phyloP scores from a whole-genome alignment of 2,888 invertebrate species.

The Argynnis bischoffii region DNA sequence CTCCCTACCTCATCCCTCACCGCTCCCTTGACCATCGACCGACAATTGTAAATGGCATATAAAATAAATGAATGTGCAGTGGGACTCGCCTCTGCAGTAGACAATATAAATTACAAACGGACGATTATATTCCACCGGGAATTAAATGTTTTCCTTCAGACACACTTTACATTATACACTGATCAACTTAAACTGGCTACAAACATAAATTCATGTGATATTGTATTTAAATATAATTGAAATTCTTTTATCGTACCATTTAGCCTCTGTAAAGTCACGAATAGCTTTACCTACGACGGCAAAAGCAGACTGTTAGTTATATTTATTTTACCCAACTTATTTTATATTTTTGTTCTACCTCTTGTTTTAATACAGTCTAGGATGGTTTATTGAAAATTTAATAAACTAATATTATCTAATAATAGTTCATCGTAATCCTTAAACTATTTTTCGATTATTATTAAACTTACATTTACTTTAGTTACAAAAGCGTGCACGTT shows the following conservation, averaged over 20 bases:
- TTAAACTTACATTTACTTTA: constrained; percentile 15
- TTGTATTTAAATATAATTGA: too few species aligned
- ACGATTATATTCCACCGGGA: constrained; percentile 83
- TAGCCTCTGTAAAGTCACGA: too few species aligned
- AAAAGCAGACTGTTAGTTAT: too few species aligned
- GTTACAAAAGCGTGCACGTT: constrained; percentile 44
- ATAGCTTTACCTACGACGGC: too few species aligned
- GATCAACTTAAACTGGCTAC: constrained; percentile 35
- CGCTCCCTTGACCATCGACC: constrained; percentile 83
- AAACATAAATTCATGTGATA: background rate
- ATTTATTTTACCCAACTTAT: too few species aligned
- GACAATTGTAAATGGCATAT: constrained; percentile 84
- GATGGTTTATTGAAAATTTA: too few species aligned
- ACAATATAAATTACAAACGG: constrained; percentile 84
- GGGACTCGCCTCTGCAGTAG: constrained; percentile 83
- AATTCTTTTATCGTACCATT: too few species aligned
- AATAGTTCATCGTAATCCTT: too few species aligned
- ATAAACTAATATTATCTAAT: background rate
- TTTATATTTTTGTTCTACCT: too few species aligned
- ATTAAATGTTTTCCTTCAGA: constrained; percentile 80
- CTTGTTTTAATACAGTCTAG: too few species aligned
- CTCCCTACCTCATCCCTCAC: constrained; percentile 55
- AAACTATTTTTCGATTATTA: background rate
- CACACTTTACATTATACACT: constrained; percentile 65
- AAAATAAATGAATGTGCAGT: constrained; percentile 84